Percentiles rank a stretch among this genome's conserved stretches.
Conservation (phyloP, 2,888 invertebrate species). For the Phyto melanocephala region DNA sequence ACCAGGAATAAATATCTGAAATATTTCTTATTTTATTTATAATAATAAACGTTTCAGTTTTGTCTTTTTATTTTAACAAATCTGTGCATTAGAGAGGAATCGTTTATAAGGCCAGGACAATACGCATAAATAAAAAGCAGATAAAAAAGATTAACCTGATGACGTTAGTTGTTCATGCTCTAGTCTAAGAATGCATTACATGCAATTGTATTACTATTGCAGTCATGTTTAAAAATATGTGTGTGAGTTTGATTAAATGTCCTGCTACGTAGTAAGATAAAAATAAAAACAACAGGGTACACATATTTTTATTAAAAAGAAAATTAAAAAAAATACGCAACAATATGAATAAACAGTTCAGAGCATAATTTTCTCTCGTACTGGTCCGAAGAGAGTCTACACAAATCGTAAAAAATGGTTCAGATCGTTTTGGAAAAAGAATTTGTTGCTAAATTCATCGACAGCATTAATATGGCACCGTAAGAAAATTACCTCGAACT, state of each 20-base stretch:
- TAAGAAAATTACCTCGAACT: no score
- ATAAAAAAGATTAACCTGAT: conserved; percentile 13
- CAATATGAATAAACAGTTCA: no score
- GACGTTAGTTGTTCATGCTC: conserved; percentile 29
- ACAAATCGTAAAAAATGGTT: no score
- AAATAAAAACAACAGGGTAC: neutral
- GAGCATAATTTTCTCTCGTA: no score
- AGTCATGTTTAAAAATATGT: neutral
- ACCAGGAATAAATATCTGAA: conserved; percentile 51
- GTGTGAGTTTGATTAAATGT: neutral
- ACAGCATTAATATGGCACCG: no score
- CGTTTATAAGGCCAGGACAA: conserved; percentile 35
- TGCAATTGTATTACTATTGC: conserved; percentile 46
- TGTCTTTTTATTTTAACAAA: conserved; percentile 11
- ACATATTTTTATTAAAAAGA: no score
- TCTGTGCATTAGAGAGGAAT: conserved; percentile 3
- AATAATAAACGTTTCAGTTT: conserved; percentile 7
- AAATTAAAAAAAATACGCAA: no score
- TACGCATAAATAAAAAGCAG: conserved; percentile 45
- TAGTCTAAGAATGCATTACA: conserved; percentile 50
- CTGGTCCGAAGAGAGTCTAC: no score
- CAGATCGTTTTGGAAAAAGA: no score
- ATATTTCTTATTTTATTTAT: conserved; percentile 23
- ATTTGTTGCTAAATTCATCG: no score
- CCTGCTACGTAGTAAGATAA: neutral